A percentile compares a stretch with the other conserved stretches of the same genome.
These are phyloP conservation scores for Anser cygnoides DNA, from an alignment of 2,113 vertebrate genomes.

Conservation along the genomic window DNA sequence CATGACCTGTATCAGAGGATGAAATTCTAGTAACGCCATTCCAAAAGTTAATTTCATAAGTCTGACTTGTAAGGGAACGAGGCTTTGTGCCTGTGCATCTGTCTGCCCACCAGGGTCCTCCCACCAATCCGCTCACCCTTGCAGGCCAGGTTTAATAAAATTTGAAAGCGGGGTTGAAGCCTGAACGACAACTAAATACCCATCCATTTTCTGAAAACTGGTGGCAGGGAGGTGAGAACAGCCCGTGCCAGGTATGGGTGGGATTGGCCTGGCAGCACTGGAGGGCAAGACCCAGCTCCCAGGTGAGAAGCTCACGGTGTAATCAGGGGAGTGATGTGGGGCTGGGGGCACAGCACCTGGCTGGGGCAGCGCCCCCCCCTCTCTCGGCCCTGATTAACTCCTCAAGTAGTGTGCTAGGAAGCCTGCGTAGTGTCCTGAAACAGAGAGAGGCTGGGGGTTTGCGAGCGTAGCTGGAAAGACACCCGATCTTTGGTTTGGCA, in stretches of 20 bases:
- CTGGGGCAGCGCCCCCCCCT: rapidly evolving
- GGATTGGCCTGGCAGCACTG: neutral
- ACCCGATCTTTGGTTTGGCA: neutral
- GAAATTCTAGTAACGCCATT: neutral
- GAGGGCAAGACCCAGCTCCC: no score
- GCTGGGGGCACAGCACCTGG: neutral
- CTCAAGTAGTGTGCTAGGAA: no score
- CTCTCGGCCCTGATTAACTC: neutral
- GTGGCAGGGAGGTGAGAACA: neutral
- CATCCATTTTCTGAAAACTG: neutral
- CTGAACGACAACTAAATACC: neutral
- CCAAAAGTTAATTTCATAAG: neutral
- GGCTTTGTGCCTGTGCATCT: neutral
- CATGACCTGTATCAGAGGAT: neutral
- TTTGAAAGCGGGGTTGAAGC: neutral
- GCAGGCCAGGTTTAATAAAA: neutral
- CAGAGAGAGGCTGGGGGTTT: rapidly evolving
- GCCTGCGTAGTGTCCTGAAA: neutral
- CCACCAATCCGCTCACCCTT: neutral
- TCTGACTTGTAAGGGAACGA: neutral
- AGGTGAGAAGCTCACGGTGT: no score
- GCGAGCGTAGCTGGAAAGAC: neutral
- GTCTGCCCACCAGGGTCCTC: neutral
- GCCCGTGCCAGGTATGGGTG: neutral
- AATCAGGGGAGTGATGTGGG: no score